Percentiles rank a stretch among this genome's conserved stretches.
These are phyloP conservation scores for Ispidina lecontei DNA, from an alignment of 2,797 vertebrate species.

Conservation along the genomic window DNA sequence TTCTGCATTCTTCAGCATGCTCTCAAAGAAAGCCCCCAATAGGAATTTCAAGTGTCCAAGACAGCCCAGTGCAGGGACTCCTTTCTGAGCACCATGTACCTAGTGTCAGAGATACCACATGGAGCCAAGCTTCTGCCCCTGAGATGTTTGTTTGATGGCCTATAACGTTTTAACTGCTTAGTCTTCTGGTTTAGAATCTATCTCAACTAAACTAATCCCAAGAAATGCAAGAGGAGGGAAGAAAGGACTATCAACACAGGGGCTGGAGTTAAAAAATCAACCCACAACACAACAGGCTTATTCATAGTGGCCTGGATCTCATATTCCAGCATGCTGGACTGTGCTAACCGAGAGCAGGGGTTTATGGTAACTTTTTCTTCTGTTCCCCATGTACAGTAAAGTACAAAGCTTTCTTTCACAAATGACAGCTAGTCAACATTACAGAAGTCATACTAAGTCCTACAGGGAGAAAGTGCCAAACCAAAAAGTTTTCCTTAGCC, in stretches of 20 bases:
- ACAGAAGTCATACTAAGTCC: background rate
- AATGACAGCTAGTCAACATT: background rate
- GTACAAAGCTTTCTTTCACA: constrained; percentile 12
- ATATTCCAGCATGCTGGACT: background rate
- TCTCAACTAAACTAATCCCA: background rate
- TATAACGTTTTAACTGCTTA: background rate
- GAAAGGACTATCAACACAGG: background rate
- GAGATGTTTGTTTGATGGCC: background rate
- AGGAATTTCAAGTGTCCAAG: background rate
- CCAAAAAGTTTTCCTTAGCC: background rate
- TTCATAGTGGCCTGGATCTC: background rate
- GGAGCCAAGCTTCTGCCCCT: background rate
- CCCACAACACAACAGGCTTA: background rate
- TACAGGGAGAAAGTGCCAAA: background rate
- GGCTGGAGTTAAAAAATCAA: background rate
- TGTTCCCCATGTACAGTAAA: background rate
- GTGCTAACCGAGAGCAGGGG: constrained; percentile 2
- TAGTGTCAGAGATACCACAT: background rate
- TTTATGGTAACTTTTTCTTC: background rate
- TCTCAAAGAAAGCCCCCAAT: background rate
- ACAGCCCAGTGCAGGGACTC: background rate
- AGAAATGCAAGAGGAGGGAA: constrained; percentile 2
- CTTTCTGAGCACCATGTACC: background rate
- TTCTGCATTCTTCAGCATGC: background rate
- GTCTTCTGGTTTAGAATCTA: background rate